A percentile compares a stretch with the other conserved stretches of the same genome.
Conservation (phyloP, 2,888 invertebrate species). For the Melitaea athalia region DNA sequence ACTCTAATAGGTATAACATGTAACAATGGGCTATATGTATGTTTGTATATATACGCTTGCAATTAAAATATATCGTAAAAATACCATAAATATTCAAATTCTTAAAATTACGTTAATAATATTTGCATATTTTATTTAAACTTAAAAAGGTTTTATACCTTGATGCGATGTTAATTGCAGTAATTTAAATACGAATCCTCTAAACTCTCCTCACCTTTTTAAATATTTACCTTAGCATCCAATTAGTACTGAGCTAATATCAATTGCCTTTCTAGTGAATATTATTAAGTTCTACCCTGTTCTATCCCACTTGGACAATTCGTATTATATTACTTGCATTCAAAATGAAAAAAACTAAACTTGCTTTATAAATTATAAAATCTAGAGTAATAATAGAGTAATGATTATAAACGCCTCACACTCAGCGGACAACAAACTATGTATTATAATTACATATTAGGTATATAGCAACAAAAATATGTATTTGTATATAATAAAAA, state of each 20-base stretch:
- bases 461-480: too few species aligned
- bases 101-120: not conserved
- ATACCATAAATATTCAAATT: not conserved
- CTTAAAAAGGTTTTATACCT: not conserved
- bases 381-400: too few species aligned
- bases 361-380: too few species aligned
- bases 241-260: conserved; percentile 69
- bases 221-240: conserved; percentile 78
- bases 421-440: too few species aligned
- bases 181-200: conserved; percentile 75
- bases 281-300: conserved; percentile 23
- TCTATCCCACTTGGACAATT: not conserved
- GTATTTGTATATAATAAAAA: too few species aligned
- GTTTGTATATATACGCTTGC: too few species aligned
- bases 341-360: too few species aligned
- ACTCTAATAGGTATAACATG: too few species aligned
- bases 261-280: conserved; percentile 55
- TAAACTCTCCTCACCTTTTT: conserved; percentile 69
- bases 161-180: conserved; percentile 53
- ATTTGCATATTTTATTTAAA: not conserved
- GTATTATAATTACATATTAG: too few species aligned
- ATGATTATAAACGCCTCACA: too few species aligned
- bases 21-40: too few species aligned
- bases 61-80: not conserved
- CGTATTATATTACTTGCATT: not conserved